These are phyloP conservation scores for Sphenodon punctatus DNA, from an alignment of 2,797 vertebrate species.

Conservation along the genomic window DNA sequence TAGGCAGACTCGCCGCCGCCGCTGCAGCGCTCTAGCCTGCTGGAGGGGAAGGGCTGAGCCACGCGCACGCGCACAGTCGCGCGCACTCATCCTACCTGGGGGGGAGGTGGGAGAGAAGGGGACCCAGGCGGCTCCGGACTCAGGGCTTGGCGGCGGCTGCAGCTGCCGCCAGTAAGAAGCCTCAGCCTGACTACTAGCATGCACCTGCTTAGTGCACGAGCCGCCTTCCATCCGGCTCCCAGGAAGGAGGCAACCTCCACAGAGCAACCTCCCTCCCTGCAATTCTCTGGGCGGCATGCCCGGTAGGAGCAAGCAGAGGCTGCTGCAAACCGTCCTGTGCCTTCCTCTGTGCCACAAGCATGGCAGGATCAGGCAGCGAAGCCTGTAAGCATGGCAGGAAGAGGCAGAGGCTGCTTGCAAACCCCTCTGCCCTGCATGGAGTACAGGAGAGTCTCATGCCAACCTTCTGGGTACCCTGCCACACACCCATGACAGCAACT, in stretches of 20 bases:
- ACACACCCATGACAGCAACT: background rate
- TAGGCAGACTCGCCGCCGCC: background rate
- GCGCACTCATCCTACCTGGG: conserved; percentile 17
- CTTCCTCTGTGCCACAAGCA: background rate
- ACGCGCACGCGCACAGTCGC: background rate
- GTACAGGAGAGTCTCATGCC: background rate
- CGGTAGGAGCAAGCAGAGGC: background rate
- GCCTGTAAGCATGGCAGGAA: background rate
- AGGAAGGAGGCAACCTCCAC: background rate
- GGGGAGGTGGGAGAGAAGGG: background rate
- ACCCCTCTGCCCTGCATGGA: background rate
- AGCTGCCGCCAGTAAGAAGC: conserved; percentile 48
- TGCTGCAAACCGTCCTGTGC: background rate
- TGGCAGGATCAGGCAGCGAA: background rate
- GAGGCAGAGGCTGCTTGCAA: background rate
- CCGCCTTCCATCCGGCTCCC: background rate
- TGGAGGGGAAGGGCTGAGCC: background rate
- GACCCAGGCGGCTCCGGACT: background rate
- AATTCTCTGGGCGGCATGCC: background rate
- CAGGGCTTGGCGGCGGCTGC: background rate
- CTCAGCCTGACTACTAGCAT: conserved; percentile 52
- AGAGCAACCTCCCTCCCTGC: too few species aligned
- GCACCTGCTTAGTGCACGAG: conserved; percentile 56
- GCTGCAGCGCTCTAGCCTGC: background rate
- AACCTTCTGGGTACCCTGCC: background rate